phyloP scores from a whole-genome alignment of 37 sponge, comb jelly and placozoan species.

The Halisarca cf. caerulea region DNA sequence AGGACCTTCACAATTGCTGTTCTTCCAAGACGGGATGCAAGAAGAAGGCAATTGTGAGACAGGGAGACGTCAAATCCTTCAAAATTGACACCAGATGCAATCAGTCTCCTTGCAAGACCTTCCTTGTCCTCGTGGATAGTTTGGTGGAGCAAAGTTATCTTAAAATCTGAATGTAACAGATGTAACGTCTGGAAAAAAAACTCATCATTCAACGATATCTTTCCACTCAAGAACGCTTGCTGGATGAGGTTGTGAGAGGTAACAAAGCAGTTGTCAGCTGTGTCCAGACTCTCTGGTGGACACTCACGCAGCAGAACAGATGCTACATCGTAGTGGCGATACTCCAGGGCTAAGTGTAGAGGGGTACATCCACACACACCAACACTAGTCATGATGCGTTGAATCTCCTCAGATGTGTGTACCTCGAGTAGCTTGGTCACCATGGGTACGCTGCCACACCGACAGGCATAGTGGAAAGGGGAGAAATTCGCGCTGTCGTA shows the following conservation, averaged over 20 bases:
- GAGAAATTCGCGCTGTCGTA: background rate
- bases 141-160: background rate
- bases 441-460: background rate
- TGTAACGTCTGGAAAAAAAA: background rate
- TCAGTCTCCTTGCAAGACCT: background rate
- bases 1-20: background rate
- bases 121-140: background rate
- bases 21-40: constrained; percentile 6
- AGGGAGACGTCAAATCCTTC: background rate
- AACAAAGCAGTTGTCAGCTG: background rate
- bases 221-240: background rate
- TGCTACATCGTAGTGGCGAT: background rate
- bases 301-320: background rate
- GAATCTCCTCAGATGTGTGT: background rate
- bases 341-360: background rate
- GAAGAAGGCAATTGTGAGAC: background rate
- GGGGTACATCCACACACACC: background rate
- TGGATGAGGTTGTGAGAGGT: background rate
- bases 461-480: constrained; percentile 18
- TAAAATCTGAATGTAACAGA: background rate
- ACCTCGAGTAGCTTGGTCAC: background rate
- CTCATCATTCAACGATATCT: background rate
- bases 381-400: background rate
- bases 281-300: background rate
- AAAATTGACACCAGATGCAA: background rate